Conservation (phyloP, 2,113 vertebrate species). For the Neodon shergylaensis region DNA sequence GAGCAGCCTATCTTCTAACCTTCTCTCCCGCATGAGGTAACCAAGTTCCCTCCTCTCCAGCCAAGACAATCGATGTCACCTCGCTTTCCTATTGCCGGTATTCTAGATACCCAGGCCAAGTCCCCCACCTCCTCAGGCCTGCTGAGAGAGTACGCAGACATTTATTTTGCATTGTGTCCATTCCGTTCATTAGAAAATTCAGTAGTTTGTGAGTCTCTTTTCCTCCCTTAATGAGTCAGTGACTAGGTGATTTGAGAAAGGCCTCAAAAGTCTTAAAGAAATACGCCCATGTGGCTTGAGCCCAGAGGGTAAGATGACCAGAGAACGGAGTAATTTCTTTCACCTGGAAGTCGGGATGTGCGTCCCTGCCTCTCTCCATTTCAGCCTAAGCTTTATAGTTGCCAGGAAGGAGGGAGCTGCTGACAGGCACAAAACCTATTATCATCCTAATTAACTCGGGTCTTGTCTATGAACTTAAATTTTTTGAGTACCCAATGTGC, state of each 20-base stretch:
- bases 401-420: background rate
- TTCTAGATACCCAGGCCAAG: background rate
- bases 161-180: background rate
- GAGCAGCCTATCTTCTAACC: background rate
- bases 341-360: background rate
- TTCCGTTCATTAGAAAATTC: background rate
- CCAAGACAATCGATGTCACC: background rate
- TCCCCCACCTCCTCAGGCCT: background rate
- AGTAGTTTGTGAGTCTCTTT: background rate
- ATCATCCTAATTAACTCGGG: constrained; percentile 8
- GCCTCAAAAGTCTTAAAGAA: background rate
- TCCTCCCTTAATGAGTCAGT: background rate
- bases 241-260: background rate
- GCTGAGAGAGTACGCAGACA: background rate
- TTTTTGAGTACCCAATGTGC: background rate
- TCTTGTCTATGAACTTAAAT: constrained; percentile 4
- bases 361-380: background rate
- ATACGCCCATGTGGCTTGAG: background rate
- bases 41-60: background rate
- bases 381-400: background rate
- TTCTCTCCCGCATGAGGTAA: background rate
- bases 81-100: background rate
- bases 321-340: background rate
- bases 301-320: background rate
- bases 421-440: background rate